A percentile compares a stretch with the other conserved stretches of the same genome.
These are phyloP conservation scores for Hyles vespertilio DNA, from an alignment of 1,140 invertebrate species.

Conservation along the genomic window DNA sequence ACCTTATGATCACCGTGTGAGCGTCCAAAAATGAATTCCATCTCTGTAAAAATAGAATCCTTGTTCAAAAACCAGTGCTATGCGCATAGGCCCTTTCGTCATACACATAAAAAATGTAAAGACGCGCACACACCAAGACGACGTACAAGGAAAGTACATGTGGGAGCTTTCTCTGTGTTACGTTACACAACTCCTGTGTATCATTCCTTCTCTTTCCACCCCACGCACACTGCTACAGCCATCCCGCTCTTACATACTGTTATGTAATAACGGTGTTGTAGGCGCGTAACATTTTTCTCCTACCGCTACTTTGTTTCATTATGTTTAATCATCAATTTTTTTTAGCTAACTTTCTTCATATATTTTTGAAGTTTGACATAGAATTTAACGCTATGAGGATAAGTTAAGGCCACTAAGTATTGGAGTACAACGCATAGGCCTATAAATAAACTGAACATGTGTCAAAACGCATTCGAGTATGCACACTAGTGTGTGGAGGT, in stretches of 20 bases:
- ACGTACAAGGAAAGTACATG: slow-evolving; percentile 67
- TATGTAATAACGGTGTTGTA: slow-evolving; percentile 72
- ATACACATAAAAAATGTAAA: slow-evolving; percentile 46
- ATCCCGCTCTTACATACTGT: slow-evolving; percentile 55
- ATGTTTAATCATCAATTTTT: too few relatives aligned
- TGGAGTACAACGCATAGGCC: slow-evolving; percentile 6
- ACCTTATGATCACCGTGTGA: slow-evolving; percentile 30
- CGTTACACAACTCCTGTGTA: slow-evolving; percentile 61
- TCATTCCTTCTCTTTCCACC: slow-evolving; percentile 44
- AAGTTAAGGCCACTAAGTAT: background rate
- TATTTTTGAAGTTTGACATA: background rate
- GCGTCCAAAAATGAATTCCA: slow-evolving; percentile 35
- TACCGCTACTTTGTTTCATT: slow-evolving; percentile 3
- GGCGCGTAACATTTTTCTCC: slow-evolving; percentile 66
- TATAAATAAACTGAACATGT: slow-evolving; percentile 36
- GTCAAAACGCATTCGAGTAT: slow-evolving; percentile 44
- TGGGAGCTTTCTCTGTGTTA: slow-evolving; percentile 70
- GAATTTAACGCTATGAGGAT: background rate
- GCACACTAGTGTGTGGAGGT: slow-evolving; percentile 39
- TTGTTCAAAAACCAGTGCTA: slow-evolving; percentile 55
- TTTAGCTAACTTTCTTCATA: too few relatives aligned
- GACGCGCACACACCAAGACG: slow-evolving; percentile 42
- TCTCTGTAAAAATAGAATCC: slow-evolving; percentile 40
- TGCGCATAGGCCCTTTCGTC: slow-evolving; percentile 55
- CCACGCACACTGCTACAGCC: slow-evolving; percentile 18